Evolutionary conservation across 2,113 vertebrate species (phyloP), one percentile per base, ranked within the genome.

Genomic region (Platysternon megacephalum): DNA sequence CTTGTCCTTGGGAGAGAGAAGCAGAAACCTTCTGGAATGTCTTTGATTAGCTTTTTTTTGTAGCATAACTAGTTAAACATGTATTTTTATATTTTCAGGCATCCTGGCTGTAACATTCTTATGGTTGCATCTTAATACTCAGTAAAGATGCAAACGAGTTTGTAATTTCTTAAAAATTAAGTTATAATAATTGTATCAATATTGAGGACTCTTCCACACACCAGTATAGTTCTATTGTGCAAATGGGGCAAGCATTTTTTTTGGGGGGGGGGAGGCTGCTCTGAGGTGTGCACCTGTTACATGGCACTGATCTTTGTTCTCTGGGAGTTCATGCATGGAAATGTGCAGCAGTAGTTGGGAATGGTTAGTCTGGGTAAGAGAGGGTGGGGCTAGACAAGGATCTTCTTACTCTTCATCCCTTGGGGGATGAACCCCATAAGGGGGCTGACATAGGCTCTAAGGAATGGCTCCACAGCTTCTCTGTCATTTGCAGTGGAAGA

Each of bases 401-500:
- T 78, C 46, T 83, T 17, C 39, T 44, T 42, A 76, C 4, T 46
- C 26, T 4, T 9, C 44, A 11, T 8, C 32, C 61, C 14, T 13
- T 35, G 13, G 21, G 52, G 26, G 49, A 52, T 52, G 68, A 10
- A 42, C 39, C n/a, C 17, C 4, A 5, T 58, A 14, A n/a, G 28
- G 10, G 1, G 79, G 10, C 32, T 21, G 16, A 24, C 86, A 13
- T n/a, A 46, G 24, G 17, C 48, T 82, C 19, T 22, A 19, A 68
- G n/a, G n/a, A 72, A 39, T 39, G 17, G n/a, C n/a, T 72, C 28
- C 12, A 5, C 13, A 28, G 46, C 12, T 8, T 14, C 29, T 87
- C 21, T 29, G 13, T 78, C 82, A 61, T 11, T 85, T 82, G 13
- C 17, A 74, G 39, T 0, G 0, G 8, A 52, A 14, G n/a, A 5